Evolutionary conservation across 2,888 invertebrate genomes (phyloP).

Genomic region (Fragum whitleyi): DNA sequence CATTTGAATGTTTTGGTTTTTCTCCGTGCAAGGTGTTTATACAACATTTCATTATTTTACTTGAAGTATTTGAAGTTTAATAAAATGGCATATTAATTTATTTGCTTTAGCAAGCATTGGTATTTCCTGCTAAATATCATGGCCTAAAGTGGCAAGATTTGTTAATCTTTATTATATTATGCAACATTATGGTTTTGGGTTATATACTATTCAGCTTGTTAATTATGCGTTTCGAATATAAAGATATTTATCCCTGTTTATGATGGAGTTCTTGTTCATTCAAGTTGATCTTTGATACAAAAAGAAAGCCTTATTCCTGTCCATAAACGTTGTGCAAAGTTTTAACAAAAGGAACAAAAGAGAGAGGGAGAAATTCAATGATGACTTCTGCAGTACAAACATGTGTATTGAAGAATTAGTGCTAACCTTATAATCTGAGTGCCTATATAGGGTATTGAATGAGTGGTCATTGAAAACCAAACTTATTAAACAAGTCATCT

Average conservation of each 20-base stretch:
- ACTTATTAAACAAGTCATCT: no score
- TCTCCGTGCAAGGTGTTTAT: no score
- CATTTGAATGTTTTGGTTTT: no score
- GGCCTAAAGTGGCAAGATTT: background rate
- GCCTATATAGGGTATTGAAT: no score
- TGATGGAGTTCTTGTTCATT: constrained; percentile 14
- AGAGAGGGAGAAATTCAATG: no score
- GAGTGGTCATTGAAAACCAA: no score
- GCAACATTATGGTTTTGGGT: constrained; percentile 11
- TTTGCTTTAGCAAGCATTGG: background rate
- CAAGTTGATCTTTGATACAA: background rate
- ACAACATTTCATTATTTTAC: background rate
- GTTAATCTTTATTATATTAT: background rate
- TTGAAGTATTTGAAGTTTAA: background rate
- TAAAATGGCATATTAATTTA: background rate
- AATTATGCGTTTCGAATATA: background rate
- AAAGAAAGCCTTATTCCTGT: constrained; percentile 15
- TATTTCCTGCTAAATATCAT: background rate
- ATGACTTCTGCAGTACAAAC: no score
- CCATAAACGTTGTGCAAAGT: background rate
- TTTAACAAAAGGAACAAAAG: no score
- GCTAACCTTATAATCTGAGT: no score
- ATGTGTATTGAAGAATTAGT: no score
- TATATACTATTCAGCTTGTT: background rate
- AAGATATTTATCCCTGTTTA: constrained; percentile 18